These are phyloP conservation scores for Scopus umbretta DNA, from an alignment of 2,113 vertebrate genomes.

Conservation along the genomic window DNA sequence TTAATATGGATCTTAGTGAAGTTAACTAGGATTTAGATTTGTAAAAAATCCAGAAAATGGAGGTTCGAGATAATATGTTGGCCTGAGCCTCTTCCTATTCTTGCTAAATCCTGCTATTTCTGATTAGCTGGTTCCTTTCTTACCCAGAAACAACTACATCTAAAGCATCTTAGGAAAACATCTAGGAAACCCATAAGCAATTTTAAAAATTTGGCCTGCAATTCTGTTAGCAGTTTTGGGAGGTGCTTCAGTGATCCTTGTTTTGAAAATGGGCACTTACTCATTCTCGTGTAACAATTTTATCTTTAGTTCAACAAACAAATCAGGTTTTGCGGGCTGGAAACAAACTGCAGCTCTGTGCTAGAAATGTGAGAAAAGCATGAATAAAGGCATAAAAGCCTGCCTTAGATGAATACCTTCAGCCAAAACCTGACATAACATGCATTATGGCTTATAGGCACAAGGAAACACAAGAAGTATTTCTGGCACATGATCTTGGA, in stretches of 20 bases:
- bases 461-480: background rate
- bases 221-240: background rate
- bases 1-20: background rate
- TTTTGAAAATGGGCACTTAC: background rate
- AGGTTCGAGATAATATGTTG: background rate
- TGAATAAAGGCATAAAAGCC: background rate
- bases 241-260: background rate
- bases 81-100: background rate
- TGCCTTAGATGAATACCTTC: background rate
- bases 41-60: background rate
- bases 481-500: background rate
- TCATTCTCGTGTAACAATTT: background rate
- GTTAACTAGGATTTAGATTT: background rate
- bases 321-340: background rate
- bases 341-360: background rate
- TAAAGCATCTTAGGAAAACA: too few relatives aligned
- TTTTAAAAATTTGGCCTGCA: background rate
- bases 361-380: background rate
- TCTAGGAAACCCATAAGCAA: background rate
- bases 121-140: background rate
- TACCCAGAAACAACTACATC: background rate
- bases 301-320: background rate
- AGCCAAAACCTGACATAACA: background rate
- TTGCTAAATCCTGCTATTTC: background rate
- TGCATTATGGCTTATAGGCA: background rate